Evolutionary conservation across 2,888 invertebrate species (phyloP), one percentile per base, ranked within the genome.

Genomic region (Tenthredo scrophulariae): DNA sequence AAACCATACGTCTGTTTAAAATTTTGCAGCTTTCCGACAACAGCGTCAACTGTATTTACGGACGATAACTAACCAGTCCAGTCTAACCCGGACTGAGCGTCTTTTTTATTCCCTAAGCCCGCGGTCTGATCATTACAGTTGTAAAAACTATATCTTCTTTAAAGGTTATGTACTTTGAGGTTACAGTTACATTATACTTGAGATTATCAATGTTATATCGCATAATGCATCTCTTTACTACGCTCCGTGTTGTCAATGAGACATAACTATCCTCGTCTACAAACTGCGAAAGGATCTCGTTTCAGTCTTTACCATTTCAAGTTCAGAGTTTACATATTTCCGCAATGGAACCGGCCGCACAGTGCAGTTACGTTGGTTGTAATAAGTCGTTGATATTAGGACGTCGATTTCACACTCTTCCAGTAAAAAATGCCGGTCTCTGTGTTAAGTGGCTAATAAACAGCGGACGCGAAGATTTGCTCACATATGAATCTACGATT

Each of bases 361-460:
- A 83, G 33, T 83, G 83, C 70, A 83, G 83, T 46, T 83, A 83
- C 46, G 40, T 83, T n/a, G 67, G 46, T 29, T 83, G 83, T 83
- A 33, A 29, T 29, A 65, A 70, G 70, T 18, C 65, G 40, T 46
- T 29, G 67, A 65, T 18, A 46, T 62, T n/a, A 62, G 67, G 83
- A 65, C 67, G 62, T 70, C 18, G 26, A 18, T 83, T 83, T 83
- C 83, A 83, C n/a, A 43, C 50, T 46, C 29, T 83, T 22, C 83
- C 83, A 29, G 22, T 46, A 5, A 26, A 70, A 43, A 83, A 83
- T 50, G 65, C 83, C 22, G 46, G 67, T 1, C 83, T 83, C 9
- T 83, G 83, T 70, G 83, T 83, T 6, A 83, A 83, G 33, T 83
- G 83, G 83, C 33, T 83, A 46, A 83, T 83, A 43, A 70, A 83